Conservation (phyloP, 2,113 vertebrate genomes). For the Rhinoptilus africanus region DNA sequence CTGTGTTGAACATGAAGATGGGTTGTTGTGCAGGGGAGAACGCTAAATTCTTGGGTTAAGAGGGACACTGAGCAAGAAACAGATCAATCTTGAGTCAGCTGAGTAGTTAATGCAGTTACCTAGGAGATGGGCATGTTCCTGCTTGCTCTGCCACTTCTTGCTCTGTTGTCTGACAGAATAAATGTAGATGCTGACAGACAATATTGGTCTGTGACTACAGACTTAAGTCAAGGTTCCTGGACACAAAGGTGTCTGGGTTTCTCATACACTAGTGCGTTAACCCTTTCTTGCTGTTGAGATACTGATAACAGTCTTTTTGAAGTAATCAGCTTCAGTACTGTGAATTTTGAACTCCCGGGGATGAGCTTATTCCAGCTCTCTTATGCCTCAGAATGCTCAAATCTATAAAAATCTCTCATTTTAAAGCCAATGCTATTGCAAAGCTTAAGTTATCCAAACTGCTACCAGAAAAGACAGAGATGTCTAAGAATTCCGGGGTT, state of each 20-base stretch:
- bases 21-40: not conserved
- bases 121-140: not conserved
- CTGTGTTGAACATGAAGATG: not conserved
- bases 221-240: not conserved
- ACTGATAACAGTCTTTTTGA: not conserved
- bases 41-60: not conserved
- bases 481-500: not conserved
- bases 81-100: not conserved
- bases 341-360: not conserved
- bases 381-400: not conserved
- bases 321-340: not conserved
- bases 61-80: not conserved
- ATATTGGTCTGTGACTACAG: not conserved
- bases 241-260: not conserved
- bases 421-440: not conserved
- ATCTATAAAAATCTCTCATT: not conserved
- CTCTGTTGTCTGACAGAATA: not conserved
- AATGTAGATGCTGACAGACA: not conserved
- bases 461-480: not conserved
- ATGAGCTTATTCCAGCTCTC: not conserved
- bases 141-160: not conserved
- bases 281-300: not conserved
- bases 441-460: not conserved
- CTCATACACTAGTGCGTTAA: not conserved
- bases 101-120: not conserved